Conservation (phyloP, 2,113 vertebrate species). For the Xerus inauris region DNA sequence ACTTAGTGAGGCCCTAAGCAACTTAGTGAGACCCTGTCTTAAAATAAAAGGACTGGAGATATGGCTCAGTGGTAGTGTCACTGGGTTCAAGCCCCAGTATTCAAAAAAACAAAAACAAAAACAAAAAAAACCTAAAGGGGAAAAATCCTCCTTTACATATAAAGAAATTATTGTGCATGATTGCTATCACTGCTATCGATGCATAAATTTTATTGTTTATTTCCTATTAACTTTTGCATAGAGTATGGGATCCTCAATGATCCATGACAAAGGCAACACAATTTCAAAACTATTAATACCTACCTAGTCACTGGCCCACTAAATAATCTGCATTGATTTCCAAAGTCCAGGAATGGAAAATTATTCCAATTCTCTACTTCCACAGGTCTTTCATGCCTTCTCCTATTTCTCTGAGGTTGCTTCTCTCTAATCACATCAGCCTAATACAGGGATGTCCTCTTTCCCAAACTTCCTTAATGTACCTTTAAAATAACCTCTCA, state of each 20-base stretch:
- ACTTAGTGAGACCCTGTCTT: too few species aligned
- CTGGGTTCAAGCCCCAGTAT: too few species aligned
- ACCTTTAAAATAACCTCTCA: not conserved
- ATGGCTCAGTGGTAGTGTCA: too few species aligned
- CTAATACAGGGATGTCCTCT: not conserved
- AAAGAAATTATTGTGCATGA: not conserved
- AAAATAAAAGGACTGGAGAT: too few species aligned
- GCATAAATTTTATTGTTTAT: not conserved
- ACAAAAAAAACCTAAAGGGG: not conserved
- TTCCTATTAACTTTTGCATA: not conserved
- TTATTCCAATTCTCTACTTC: not conserved
- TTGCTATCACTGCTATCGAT: rapidly evolving
- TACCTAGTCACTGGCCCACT: not conserved
- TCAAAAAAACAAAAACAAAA: too few species aligned
- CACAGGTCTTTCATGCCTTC: not conserved
- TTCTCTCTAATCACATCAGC: not conserved
- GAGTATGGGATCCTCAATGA: not conserved
- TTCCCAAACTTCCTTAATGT: not conserved
- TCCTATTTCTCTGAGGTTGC: not conserved
- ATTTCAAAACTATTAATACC: too few species aligned
- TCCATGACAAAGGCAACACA: not conserved
- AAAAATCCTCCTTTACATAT: not conserved
- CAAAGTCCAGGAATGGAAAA: not conserved
- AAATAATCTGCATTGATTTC: not conserved
- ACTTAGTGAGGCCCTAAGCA: too few species aligned